Evolutionary conservation across 2,113 vertebrate genomes (phyloP).

Genomic region (Tapirus terrestris): DNA sequence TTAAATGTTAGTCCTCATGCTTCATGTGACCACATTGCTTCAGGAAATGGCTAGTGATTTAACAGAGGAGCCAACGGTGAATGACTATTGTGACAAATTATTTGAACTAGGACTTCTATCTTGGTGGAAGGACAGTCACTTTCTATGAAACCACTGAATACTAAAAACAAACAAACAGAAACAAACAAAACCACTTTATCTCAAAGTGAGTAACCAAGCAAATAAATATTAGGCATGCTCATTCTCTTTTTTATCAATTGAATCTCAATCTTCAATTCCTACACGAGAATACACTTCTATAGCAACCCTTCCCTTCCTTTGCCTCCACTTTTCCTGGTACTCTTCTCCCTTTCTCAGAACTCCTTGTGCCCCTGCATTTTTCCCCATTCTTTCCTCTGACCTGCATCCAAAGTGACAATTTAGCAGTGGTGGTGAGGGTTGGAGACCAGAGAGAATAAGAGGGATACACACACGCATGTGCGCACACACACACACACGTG

Average conservation of each 20-base stretch:
- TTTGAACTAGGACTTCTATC: neutral
- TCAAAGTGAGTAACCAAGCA: neutral
- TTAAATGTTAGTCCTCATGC: neutral
- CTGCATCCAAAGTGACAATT: neutral
- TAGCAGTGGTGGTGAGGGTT: neutral
- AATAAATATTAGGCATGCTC: neutral
- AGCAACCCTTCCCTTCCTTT: neutral
- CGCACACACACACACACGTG: neutral
- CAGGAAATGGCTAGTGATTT: neutral
- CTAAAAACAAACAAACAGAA: neutral
- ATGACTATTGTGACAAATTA: neutral
- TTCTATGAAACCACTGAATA: neutral
- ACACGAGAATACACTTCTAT: neutral
- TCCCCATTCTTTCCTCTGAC: neutral
- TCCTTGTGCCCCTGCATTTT: neutral
- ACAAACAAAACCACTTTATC: neutral
- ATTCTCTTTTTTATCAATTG: neutral
- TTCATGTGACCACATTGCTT: neutral
- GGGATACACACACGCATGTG: neutral
- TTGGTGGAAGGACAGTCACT: neutral
- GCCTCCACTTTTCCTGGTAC: neutral
- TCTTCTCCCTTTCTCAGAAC: neutral
- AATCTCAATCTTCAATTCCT: neutral
- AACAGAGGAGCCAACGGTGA: neutral
- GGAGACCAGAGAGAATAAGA: neutral